A percentile compares a stretch with the other conserved stretches of the same genome.
Evolutionary conservation across 2,797 vertebrate genomes (phyloP).

Genomic region (Fringilla coelebs): DNA sequence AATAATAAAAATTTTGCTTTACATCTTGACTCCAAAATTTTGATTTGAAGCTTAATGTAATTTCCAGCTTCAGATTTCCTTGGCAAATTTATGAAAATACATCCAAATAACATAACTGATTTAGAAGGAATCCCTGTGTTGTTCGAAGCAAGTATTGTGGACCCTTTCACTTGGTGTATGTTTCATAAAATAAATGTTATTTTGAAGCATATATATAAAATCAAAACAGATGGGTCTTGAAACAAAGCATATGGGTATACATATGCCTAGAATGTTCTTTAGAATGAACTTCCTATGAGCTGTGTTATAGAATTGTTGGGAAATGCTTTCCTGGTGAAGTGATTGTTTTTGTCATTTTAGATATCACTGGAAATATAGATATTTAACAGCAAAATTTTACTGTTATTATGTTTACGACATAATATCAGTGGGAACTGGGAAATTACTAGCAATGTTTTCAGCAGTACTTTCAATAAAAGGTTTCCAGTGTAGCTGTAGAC

Average conservation of each 20-base stretch:
- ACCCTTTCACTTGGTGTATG: conserved; percentile 9
- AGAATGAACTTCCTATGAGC: conserved; percentile 18
- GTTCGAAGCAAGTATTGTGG: not conserved
- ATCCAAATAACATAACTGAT: not conserved
- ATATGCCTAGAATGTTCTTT: conserved; percentile 68
- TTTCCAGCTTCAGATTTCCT: not conserved
- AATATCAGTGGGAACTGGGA: not conserved
- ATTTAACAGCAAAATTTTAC: not conserved
- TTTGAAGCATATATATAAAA: conserved; percentile 61
- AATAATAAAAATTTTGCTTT: not conserved
- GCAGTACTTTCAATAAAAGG: not conserved
- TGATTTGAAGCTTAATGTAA: not conserved
- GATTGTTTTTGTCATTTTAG: not conserved
- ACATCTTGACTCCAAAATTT: not conserved
- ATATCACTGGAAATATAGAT: not conserved
- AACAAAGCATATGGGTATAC: conserved; percentile 65
- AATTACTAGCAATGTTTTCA: not conserved
- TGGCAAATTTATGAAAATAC: not conserved
- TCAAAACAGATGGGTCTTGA: conserved; percentile 63
- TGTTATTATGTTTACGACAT: not conserved
- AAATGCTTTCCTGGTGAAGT: conserved; percentile 25
- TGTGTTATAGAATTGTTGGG: conserved; percentile 8
- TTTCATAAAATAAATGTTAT: conserved; percentile 56
- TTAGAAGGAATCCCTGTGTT: not conserved
- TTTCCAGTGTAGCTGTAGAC: not conserved